phyloP scores from a whole-genome alignment of 2,797 vertebrate species.

The Danionella dracula region DNA sequence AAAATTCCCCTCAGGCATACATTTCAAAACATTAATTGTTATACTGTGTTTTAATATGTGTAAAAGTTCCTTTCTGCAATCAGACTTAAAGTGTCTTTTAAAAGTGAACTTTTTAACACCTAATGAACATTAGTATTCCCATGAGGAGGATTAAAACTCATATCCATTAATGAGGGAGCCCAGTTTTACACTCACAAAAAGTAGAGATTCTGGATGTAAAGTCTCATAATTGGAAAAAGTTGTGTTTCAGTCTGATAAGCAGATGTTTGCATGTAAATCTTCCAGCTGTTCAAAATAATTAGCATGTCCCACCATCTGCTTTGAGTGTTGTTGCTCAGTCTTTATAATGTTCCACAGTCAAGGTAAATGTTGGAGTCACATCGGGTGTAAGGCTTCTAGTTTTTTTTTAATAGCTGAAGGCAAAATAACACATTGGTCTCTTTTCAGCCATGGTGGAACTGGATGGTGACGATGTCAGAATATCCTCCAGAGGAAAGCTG shows the following conservation, averaged over 20 bases:
- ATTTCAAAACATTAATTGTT: neutral
- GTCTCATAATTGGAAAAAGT: constrained; percentile 39
- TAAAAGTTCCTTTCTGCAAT: no score
- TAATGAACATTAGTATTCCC: neutral
- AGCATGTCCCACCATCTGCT: constrained; percentile 42
- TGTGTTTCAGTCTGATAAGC: constrained; percentile 35
- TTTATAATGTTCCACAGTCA: constrained; percentile 18
- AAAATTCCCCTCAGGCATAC: no score
- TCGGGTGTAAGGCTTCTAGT: neutral
- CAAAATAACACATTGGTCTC: constrained; percentile 7
- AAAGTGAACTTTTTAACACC: no score
- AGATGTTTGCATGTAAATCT: constrained; percentile 38
- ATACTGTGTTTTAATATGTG: neutral
- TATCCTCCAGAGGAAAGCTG: constrained; percentile 88
- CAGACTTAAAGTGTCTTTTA: no score
- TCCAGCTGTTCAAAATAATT: constrained; percentile 43
- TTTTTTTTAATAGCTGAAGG: neutral
- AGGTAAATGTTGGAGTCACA: constrained; percentile 15
- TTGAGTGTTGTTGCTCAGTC: constrained; percentile 5
- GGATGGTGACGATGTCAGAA: constrained; percentile 88
- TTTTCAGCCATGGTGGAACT: constrained; percentile 89
- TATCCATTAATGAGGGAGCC: constrained; percentile 7
- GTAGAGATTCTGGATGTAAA: constrained; percentile 22
- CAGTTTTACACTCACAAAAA: neutral
- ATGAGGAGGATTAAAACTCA: neutral